A percentile compares a stretch with the other conserved stretches of the same genome.
phyloP scores from a whole-genome alignment of 1,140 invertebrate genomes.

The Laupala kohalensis region DNA sequence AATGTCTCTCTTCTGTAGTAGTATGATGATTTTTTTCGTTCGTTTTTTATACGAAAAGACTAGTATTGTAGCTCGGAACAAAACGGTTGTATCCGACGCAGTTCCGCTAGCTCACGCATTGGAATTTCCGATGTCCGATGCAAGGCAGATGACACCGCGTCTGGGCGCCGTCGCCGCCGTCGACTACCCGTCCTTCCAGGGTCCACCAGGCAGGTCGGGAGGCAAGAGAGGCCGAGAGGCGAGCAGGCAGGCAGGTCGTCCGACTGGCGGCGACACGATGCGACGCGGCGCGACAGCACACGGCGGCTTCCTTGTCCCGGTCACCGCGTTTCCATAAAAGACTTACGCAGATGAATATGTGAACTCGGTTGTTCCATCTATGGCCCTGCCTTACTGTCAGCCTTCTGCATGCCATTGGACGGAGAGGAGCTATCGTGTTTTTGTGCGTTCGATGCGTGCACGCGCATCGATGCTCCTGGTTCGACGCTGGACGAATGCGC shows the following conservation, averaged over 20 bases:
- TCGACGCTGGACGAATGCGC: too few species aligned
- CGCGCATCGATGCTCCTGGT: too few species aligned
- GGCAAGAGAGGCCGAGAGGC: too few species aligned
- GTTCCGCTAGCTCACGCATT: background rate
- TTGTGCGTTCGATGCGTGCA: too few species aligned
- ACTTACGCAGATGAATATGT: background rate
- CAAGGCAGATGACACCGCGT: background rate
- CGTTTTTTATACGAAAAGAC: too few species aligned
- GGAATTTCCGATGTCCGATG: background rate
- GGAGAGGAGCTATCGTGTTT: too few species aligned
- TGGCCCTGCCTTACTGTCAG: background rate
- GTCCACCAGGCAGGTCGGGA: background rate
- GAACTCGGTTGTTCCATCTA: background rate
- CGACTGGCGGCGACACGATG: too few species aligned
- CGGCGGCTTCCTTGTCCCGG: background rate
- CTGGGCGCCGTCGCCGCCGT: background rate
- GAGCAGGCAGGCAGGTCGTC: too few species aligned
- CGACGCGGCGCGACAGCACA: background rate
- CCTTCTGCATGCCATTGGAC: background rate
- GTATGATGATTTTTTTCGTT: too few species aligned
- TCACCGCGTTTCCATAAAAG: background rate
- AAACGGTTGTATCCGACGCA: too few species aligned
- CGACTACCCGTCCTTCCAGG: background rate
- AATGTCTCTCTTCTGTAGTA: too few species aligned
- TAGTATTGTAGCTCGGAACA: too few species aligned